Evolutionary conservation across 1,140 invertebrate species (phyloP).

Genomic region (Latrodectus geometricus): DNA sequence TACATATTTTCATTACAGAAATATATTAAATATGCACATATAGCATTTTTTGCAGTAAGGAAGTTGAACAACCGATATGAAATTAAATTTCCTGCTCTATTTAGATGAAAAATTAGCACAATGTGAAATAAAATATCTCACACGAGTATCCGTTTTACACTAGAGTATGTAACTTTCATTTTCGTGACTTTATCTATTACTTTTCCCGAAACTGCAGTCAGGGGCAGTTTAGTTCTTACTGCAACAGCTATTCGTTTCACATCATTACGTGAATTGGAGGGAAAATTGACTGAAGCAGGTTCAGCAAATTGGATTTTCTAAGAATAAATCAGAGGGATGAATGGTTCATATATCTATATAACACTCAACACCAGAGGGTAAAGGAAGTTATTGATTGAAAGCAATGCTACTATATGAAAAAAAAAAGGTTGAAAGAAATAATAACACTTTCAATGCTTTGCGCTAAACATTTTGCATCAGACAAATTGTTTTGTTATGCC

Average conservation of each 20-base stretch:
- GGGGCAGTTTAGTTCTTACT: not conserved
- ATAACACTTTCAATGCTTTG: no score
- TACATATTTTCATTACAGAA: no score
- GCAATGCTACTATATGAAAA: not conserved
- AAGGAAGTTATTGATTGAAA: not conserved
- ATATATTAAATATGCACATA: no score
- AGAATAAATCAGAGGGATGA: not conserved
- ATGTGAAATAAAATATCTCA: not conserved
- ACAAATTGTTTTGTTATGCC: no score
- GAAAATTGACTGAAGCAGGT: not conserved
- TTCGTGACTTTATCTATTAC: not conserved
- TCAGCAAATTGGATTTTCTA: not conserved
- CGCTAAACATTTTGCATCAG: no score
- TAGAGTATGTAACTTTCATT: not conserved
- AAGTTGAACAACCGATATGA: no score
- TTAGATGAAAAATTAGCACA: not conserved
- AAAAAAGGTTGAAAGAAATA: no score
- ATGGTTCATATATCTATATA: not conserved
- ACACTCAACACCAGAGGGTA: not conserved
- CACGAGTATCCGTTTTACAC: not conserved
- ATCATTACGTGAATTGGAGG: not conserved
- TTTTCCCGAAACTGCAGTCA: not conserved
- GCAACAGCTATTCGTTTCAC: not conserved
- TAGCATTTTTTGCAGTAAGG: no score
- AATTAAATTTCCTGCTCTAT: no score